Percentiles rank a stretch among this genome's conserved stretches.
Evolutionary conservation across 1,140 invertebrate genomes (phyloP).

Genomic region (Drosophila pseudoobscura): DNA sequence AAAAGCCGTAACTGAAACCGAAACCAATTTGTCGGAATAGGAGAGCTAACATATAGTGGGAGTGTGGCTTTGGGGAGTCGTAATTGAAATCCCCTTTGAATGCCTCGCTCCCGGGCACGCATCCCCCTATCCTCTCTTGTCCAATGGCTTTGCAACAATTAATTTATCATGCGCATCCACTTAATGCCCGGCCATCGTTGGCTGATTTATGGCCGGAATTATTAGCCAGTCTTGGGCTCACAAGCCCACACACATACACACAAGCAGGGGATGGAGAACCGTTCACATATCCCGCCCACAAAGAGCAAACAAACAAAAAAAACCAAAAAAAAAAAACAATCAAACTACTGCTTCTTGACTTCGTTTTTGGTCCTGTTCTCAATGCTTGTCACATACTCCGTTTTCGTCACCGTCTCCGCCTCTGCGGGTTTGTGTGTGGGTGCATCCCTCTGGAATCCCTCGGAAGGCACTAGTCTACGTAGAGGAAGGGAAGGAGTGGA

Average conservation of each 20-base stretch:
- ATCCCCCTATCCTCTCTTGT: slow-evolving; percentile 3
- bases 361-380: slow-evolving; percentile 39
- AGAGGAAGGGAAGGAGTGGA: neutral
- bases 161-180: slow-evolving; percentile 74
- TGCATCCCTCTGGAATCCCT: slow-evolving; percentile 25
- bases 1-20: slow-evolving; percentile 10
- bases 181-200: slow-evolving; percentile 67
- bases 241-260: slow-evolving; percentile 26
- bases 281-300: slow-evolving; percentile 1
- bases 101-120: slow-evolving; percentile 34
- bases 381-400: slow-evolving; percentile 67
- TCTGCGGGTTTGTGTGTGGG: slow-evolving; percentile 14
- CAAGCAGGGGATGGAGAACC: neutral
- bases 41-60: neutral
- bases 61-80: slow-evolving; percentile 18
- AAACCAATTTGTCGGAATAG: slow-evolving; percentile 60
- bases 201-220: slow-evolving; percentile 73
- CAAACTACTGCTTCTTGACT: slow-evolving; percentile 59
- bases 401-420: neutral
- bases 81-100: slow-evolving; percentile 57
- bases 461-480: slow-evolving; percentile 6
- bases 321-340: slow-evolving; percentile 50
- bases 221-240: slow-evolving; percentile 52
- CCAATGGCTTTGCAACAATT: slow-evolving; percentile 47
- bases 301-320: neutral